Base-by-base conservation (phyloP, 2,797 vertebrate species). In the Hydrocynus forskahlii region DNA sequence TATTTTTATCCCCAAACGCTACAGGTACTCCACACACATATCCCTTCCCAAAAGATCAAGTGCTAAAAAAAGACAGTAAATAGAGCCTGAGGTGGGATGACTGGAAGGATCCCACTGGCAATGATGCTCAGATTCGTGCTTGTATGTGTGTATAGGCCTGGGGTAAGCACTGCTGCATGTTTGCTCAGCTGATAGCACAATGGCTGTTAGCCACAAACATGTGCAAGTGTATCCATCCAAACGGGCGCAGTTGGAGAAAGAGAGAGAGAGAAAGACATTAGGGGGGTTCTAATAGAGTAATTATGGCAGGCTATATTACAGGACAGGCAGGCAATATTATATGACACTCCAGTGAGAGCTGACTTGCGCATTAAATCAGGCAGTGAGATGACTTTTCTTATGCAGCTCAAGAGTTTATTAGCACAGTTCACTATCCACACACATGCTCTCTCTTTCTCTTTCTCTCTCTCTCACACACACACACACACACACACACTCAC, bases 101-200 rank as follows among this genome's bases (percentile, higher is more conserved):
- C 50, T 70, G 66, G 29, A 64, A 82, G 50, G 70, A 74, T 71
- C 25, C 63, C 55, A 78, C 2, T 60, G 71, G 55, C 71, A 79
- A 68, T 70, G 29, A 29, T 66, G n/a, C 43, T 78, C 8, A 68
- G 43, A 23, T 45, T 21, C 67, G 64, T n/a, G 48, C 55, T 55
- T 70, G 63, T 71, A 71, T 73, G 64, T 74, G 16, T 74, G 70
- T 29, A n/a, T 16, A 52, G n/a, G 69, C 55, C 54, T 80, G 13
- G 64, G 81, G 81, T 70, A 78, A 75, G 80, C 73, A 57, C 64
- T 83, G 73, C 75, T 75, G 82, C 35, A 84, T 80, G 82, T 78
- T 87, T 71, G 79, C 74, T 83, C 82, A 86, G 77, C 85, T 85
- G 85, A 89, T 76, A 70, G 88, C 75, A 86, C 77, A 81, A 86